Evolutionary conservation across 2,888 invertebrate genomes (phyloP), one percentile per base, ranked within the genome.

Genomic region (Drosophila meridionalis): DNA sequence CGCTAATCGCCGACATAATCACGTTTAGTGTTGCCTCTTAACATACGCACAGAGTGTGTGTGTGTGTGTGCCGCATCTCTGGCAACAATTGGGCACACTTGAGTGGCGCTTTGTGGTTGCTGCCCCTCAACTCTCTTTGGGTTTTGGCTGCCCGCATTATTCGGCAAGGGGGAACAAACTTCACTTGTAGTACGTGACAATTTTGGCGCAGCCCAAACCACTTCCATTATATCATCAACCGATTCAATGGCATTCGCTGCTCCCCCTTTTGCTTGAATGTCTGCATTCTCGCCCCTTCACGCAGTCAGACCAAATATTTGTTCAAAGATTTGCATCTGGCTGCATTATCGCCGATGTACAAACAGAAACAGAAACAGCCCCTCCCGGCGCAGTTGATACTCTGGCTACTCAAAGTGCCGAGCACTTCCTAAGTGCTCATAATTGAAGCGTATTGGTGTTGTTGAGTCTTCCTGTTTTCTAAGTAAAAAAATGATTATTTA

Each of bases 241-340:
- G 58, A 50, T 62, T 69, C 42, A 64, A 61, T 60, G 50, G 60
- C 70, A 70, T 73, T 77, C 43, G 48, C 52, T 52, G 62, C 30
- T 43, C 43, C 61, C 50, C 50, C 57, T 60, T 52, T 26, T 20
- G 11, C 26, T 52, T n/a, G 9, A 28, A 52, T 57, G 43, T 5
- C 4, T 8, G 48, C 34, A 28, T 57, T 36, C 43, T 57, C 53
- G 32, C 47, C 52, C 52, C 70, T 64, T 64, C 36, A 42, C 61
- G 65, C 69, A 90, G 88, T 88, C 91, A 89, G 61, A 50, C 48
- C 78, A 91, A 91, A 91, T 91, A 91, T 91, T 91, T 90, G 87
- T 67, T 67, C 47, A 61, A 63, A 85, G 89, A 91, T 91, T 89
- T 74, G 73, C 78, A 90, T 90, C 90, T 86, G 78, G 58, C 63